Evolutionary conservation across 2,113 vertebrate genomes (phyloP), one percentile per base, ranked within the genome.

Genomic region (Malurus cyaneus): DNA sequence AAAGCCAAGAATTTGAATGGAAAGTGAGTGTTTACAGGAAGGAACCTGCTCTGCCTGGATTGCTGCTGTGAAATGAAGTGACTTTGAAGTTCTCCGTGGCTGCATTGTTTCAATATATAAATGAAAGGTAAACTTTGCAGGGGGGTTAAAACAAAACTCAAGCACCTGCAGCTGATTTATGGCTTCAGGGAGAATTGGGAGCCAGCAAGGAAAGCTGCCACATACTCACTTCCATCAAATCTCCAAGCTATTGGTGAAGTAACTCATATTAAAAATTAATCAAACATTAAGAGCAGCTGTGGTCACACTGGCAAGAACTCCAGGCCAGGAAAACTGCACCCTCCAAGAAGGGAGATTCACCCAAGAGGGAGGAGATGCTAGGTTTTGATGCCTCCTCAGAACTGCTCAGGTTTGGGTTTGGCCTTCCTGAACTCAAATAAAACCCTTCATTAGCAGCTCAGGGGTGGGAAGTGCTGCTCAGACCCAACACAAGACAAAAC

Each of bases 21-120:
- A 69, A 86, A 86, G 57, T 4, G n/a, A 80, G 41, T 54, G 88
- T 88, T 96, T 59, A 80, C 47, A 71, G 69, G 94, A 90, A 93
- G 82, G 71, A 93, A 90, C 82, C 86, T 81, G 59, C 49, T 91
- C 61, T 88, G 67, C 77, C 72, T 65, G 53, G 39, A 59, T 84
- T 24, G 5, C 42, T 80, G 72, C 76, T 60, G 32, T 26, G 34
- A 57, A 94, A 28, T 57, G 50, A 90, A 88, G 50, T 18, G 60
- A 80, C 89, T 91, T 86, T 70, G 76, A 94, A 92, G 74, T 67
- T 66, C 76, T 82, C 52, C 0, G 0, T 5, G 42, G 49, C 67
- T 77, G 83, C 67, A 77, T n/a, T 80, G 83, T 88, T 96, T 65
- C 53, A 53, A 3, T 2, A 11, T 21, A n/a, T 80, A 64, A 86